These are phyloP conservation scores for Adelges cooleyi DNA, from an alignment of 1,140 invertebrate species.

Conservation along the genomic window DNA sequence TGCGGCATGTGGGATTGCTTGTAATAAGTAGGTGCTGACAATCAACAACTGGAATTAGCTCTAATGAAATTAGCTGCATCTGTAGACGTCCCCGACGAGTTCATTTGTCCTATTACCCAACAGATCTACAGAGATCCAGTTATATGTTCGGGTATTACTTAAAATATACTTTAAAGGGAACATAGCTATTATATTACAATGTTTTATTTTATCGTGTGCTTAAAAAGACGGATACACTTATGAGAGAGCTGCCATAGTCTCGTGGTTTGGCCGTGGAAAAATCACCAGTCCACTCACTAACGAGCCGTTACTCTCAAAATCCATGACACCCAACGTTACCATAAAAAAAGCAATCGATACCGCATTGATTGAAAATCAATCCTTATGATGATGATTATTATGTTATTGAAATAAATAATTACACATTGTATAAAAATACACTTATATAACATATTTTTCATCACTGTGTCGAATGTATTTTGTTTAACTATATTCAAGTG, in stretches of 20 bases:
- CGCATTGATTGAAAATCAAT: too few relatives aligned
- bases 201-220: constrained; percentile 29
- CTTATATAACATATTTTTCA: too few relatives aligned
- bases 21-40: constrained; percentile 46
- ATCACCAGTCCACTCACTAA: constrained; percentile 68
- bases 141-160: constrained; percentile 47
- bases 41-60: constrained; percentile 37
- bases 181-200: too few relatives aligned
- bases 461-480: too few relatives aligned
- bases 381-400: too few relatives aligned
- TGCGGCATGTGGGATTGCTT: too few relatives aligned
- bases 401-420: too few relatives aligned
- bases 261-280: constrained; percentile 62
- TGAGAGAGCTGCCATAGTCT: constrained; percentile 57
- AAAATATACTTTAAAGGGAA: too few relatives aligned
- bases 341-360: constrained; percentile 13
- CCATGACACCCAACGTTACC: constrained; percentile 45
- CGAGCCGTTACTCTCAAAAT: constrained; percentile 44
- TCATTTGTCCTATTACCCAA: constrained; percentile 69
- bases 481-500: too few relatives aligned
- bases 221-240: constrained; percentile 67
- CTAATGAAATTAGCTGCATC: constrained; percentile 31
- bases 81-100: constrained; percentile 49
- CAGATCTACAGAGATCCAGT: constrained; percentile 70
- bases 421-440: too few relatives aligned